Conservation (phyloP, 2,113 vertebrate species). For the Euleptes europaea region DNA sequence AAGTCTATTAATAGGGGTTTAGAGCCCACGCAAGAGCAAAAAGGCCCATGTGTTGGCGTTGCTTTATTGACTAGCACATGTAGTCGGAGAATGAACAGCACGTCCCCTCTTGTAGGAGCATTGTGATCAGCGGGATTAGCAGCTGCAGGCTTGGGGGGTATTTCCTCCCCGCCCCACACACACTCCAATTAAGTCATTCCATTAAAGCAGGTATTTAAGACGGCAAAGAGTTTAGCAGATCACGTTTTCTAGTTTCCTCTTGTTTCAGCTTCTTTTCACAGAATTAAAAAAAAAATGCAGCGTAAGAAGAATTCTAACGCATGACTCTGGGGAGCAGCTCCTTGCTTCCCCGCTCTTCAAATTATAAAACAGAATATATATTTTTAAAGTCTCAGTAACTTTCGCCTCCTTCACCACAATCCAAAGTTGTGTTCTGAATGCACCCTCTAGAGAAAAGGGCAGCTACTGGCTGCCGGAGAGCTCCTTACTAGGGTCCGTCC, state of each 20-base stretch:
- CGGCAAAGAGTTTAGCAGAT: constrained; percentile 24
- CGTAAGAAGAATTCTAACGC: neutral
- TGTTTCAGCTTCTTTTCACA: constrained; percentile 33
- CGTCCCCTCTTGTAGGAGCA: constrained; percentile 52
- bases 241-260: constrained; percentile 37
- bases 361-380: neutral
- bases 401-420: neutral
- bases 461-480: neutral
- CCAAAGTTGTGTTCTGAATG: neutral
- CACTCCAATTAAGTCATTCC: constrained; percentile 1
- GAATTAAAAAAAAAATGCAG: neutral
- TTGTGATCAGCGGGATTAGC: constrained; percentile 57
- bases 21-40: constrained; percentile 63
- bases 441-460: neutral
- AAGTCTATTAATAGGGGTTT: constrained; percentile 73
- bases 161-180: neutral
- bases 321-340: neutral
- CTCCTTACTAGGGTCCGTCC: neutral
- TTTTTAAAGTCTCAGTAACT: neutral
- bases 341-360: neutral
- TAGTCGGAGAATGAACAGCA: constrained; percentile 62
- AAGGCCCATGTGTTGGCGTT: constrained; percentile 53
- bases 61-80: constrained; percentile 60
- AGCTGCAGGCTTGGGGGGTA: constrained; percentile 69
- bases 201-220: constrained; percentile 59